Base-by-base conservation (phyloP, 2,797 vertebrate species). In the Telmatherina bonti region DNA sequence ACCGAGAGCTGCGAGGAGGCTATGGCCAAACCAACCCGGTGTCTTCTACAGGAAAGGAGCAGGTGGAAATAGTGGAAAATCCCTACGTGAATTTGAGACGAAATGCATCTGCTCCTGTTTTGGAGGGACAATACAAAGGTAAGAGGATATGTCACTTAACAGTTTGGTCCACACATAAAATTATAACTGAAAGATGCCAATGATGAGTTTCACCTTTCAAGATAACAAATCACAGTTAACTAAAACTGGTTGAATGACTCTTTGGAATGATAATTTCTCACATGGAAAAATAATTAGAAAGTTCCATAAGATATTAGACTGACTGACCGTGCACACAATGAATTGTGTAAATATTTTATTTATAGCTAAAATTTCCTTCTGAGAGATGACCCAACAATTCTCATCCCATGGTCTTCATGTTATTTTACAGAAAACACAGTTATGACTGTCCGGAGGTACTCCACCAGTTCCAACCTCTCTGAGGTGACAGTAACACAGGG, bases 381-480 rank as follows among this genome's bases (percentile, higher is more conserved):
- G 43, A n/a, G 43, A 45, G 43, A n/a, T 9, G 22, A 22, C 24
- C 24, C 51, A 53, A 26, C 24, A 11, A n/a, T 47, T n/a, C n/a
- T 8, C 10, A 16, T 55, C 16, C 10, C 30, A 26, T 43, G 10
- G 27, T 53, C 22, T 51, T 59, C 4, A 15, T 45, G 3, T 29
- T 63, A 7, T 66, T 73, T 66, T 30, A 30, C 88, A 99, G 97
- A 94, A 27, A 91, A 94, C 55, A 67, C 90, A 36, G 95, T 96
- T 87, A 99, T 99, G 98, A 99, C 96, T 0, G 97, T 99, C 36
- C 91, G 98, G 36, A 94, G 97, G 61, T 99, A 99, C 80, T 94
- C 95, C 15, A 80, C 94, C 0, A 78, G 92, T 35, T 90, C 93
- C 3, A 86, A 90, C 26, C 66, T 78, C 15, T 87, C 92, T 1